A percentile compares a stretch with the other conserved stretches of the same genome.
Evolutionary conservation across 2,888 invertebrate species (phyloP).

Genomic region (Polyploca ridens): DNA sequence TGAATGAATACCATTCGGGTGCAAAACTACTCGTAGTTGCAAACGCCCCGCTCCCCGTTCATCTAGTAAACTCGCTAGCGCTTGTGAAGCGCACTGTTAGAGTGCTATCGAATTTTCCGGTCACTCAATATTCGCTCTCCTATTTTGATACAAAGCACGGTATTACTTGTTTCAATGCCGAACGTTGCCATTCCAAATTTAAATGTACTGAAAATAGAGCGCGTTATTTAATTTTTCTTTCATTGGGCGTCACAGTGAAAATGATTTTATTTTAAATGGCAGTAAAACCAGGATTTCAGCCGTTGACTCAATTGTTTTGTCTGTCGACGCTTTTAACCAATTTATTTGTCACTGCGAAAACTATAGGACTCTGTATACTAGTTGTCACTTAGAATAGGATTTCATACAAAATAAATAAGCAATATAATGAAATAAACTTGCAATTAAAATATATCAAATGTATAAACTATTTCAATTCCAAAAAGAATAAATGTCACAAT

Average conservation of each 20-base stretch:
- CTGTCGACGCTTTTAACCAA: not conserved
- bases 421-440: no score
- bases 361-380: no score
- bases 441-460: no score
- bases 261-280: not conserved
- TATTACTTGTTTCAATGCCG: slow-evolving; percentile 36
- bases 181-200: slow-evolving; percentile 22
- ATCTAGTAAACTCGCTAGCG: slow-evolving; percentile 30
- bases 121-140: slow-evolving; percentile 54
- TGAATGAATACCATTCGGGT: slow-evolving; percentile 23
- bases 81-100: slow-evolving; percentile 26
- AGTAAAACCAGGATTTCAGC: not conserved
- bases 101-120: slow-evolving; percentile 64
- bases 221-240: not conserved
- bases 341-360: slow-evolving; percentile 19
- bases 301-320: not conserved
- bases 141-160: slow-evolving; percentile 49
- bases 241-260: not conserved
- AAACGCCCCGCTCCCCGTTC: slow-evolving; percentile 29
- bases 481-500: not conserved
- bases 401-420: no score
- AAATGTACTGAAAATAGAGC: slow-evolving; percentile 8
- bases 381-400: no score
- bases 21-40: slow-evolving; percentile 9
- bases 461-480: no score